These are phyloP conservation scores for Fregetta grallaria DNA, from an alignment of 2,113 vertebrate species.

Conservation along the genomic window DNA sequence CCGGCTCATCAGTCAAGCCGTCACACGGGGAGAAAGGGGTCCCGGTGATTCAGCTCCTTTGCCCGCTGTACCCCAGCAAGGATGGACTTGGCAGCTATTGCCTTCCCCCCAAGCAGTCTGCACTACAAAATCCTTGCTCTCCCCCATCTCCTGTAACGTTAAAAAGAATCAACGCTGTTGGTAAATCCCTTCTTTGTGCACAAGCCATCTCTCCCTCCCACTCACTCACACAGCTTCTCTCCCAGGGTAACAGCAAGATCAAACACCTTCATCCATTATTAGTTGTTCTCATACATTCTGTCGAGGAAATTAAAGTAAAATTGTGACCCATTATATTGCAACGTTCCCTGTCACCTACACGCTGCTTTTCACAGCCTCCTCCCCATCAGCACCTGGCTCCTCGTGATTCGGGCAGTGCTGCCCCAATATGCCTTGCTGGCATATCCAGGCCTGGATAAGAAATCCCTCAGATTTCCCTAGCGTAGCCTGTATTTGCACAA, in stretches of 20 bases:
- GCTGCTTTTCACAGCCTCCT: not conserved
- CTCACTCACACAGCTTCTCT: not conserved
- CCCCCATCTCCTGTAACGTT: not conserved
- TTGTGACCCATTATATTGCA: not conserved
- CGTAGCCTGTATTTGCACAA: not conserved
- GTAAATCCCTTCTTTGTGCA: not conserved
- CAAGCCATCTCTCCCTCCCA: not conserved
- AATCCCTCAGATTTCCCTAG: not conserved
- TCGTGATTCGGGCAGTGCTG: not conserved
- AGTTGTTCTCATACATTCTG: not conserved
- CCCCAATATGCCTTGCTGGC: not conserved
- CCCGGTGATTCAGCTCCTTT: not conserved
- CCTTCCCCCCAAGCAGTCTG: not conserved
- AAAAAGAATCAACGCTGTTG: not conserved
- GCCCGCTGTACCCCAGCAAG: not conserved
- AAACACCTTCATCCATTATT: not conserved
- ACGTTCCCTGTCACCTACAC: not conserved
- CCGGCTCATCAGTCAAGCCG: fast-evolving
- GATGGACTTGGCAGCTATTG: not conserved
- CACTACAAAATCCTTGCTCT: not conserved
- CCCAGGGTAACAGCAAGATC: not conserved
- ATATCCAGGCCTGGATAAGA: not conserved
- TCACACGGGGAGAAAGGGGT: not conserved
- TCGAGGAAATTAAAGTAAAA: not conserved
- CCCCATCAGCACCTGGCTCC: not conserved